Percentiles rank a stretch among this genome's conserved stretches.
These are phyloP conservation scores for Irena cyanogastra DNA, from an alignment of 2,113 vertebrate species.

Conservation along the genomic window DNA sequence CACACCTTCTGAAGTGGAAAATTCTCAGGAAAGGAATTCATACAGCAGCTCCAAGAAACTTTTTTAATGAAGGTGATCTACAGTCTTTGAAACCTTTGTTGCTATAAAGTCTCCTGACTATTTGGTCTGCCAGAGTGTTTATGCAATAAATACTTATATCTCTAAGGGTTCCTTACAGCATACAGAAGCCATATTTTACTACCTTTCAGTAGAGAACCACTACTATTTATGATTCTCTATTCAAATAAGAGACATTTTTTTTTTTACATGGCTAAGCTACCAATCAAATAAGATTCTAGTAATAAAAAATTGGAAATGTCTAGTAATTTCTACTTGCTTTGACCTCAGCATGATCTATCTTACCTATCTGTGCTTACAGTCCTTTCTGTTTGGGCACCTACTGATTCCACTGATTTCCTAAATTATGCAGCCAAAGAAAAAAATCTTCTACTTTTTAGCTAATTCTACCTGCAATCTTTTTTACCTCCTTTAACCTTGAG, in stretches of 20 bases:
- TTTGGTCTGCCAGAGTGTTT: background rate
- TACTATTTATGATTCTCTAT: background rate
- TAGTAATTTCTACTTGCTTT: background rate
- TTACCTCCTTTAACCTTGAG: background rate
- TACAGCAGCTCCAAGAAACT: background rate
- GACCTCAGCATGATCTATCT: background rate
- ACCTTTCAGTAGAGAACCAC: background rate
- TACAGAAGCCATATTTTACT: background rate
- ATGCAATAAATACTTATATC: background rate
- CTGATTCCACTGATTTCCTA: background rate
- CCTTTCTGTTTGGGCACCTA: background rate
- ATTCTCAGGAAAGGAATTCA: background rate
- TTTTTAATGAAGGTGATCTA: background rate
- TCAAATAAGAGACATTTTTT: background rate
- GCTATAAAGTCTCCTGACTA: background rate
- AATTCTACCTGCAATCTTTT: background rate
- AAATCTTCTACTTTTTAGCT: background rate
- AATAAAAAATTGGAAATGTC: background rate
- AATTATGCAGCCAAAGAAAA: background rate
- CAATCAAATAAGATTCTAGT: background rate
- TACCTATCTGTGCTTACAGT: background rate
- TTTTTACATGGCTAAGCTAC: background rate
- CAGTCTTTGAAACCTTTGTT: background rate
- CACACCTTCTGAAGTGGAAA: background rate
- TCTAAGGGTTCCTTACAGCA: background rate